These are phyloP conservation scores for Eupithecia centaureata DNA, from an alignment of 2,888 invertebrate genomes.

Conservation along the genomic window DNA sequence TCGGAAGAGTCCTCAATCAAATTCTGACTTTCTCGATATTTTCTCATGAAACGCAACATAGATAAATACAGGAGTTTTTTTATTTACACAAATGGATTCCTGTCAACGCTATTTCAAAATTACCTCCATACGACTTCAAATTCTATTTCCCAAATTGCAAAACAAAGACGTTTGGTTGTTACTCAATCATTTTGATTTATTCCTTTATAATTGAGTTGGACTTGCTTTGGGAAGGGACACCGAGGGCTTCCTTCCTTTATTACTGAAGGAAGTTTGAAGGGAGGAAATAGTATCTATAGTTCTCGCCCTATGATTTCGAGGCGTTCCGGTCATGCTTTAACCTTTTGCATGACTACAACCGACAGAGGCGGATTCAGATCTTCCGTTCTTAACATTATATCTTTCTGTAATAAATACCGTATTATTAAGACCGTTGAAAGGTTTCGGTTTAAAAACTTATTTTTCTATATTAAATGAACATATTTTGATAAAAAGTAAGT, in stretches of 20 bases:
- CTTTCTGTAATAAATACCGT: background rate
- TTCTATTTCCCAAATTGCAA: constrained; percentile 33
- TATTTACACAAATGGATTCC: constrained; percentile 19
- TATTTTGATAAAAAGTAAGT: too few relatives aligned
- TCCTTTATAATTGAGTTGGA: constrained; percentile 73
- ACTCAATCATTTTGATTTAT: constrained; percentile 71
- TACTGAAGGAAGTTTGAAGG: constrained; percentile 61
- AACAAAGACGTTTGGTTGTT: constrained; percentile 38
- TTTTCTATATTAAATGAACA: too few relatives aligned
- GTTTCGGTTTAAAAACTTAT: too few relatives aligned
- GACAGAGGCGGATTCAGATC: constrained; percentile 48
- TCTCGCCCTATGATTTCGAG: constrained; percentile 64
- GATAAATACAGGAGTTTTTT: background rate
- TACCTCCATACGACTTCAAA: constrained; percentile 16
- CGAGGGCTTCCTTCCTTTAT: constrained; percentile 69
- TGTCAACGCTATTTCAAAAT: constrained; percentile 21
- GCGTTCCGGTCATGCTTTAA: constrained; percentile 62
- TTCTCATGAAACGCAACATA: background rate
- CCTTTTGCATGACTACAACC: constrained; percentile 50
- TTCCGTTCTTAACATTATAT: background rate
- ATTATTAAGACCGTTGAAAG: too few relatives aligned
- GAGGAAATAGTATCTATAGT: constrained; percentile 58
- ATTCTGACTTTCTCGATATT: background rate
- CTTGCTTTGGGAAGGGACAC: constrained; percentile 60
- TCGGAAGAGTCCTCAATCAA: too few relatives aligned